Percentiles rank a stretch among this genome's conserved stretches.
These are phyloP conservation scores for Spilosoma lubricipeda DNA, from an alignment of 2,888 invertebrate species.

Conservation along the genomic window DNA sequence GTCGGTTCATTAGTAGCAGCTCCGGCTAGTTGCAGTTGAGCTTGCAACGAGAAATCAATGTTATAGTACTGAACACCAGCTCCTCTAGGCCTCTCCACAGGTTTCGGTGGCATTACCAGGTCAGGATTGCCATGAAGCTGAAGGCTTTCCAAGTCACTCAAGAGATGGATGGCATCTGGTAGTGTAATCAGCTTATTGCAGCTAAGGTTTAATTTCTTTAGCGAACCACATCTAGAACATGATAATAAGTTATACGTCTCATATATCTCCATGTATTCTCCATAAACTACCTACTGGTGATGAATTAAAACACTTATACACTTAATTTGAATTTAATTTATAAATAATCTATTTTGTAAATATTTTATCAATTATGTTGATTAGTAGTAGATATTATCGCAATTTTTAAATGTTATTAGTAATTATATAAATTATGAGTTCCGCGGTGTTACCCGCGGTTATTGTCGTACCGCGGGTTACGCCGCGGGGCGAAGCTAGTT, in stretches of 20 bases:
- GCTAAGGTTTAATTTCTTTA: slow-evolving; percentile 97
- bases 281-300: too few relatives aligned
- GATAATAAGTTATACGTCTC: background rate
- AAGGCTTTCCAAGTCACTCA: slow-evolving; percentile 95
- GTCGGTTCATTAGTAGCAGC: slow-evolving; percentile 92
- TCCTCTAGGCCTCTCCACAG: slow-evolving; percentile 91
- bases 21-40: slow-evolving; percentile 96
- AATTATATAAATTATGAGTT: too few relatives aligned
- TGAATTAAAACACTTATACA: too few relatives aligned
- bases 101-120: slow-evolving; percentile 97
- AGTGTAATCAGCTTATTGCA: slow-evolving; percentile 97
- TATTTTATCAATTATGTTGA: too few relatives aligned
- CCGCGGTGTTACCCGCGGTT: too few relatives aligned
- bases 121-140: slow-evolving; percentile 98
- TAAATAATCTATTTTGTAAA: too few relatives aligned
- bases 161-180: slow-evolving; percentile 98
- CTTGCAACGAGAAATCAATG: slow-evolving; percentile 98
- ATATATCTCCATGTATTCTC: too few relatives aligned
- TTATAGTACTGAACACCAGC: slow-evolving; percentile 97
- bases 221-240: slow-evolving; percentile 92
- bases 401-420: too few relatives aligned
- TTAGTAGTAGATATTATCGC: too few relatives aligned
- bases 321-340: too few relatives aligned
- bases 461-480: too few relatives aligned
- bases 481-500: too few relatives aligned